Evolutionary conservation across 2,888 invertebrate species (phyloP).

Genomic region (Gerris lacustris): DNA sequence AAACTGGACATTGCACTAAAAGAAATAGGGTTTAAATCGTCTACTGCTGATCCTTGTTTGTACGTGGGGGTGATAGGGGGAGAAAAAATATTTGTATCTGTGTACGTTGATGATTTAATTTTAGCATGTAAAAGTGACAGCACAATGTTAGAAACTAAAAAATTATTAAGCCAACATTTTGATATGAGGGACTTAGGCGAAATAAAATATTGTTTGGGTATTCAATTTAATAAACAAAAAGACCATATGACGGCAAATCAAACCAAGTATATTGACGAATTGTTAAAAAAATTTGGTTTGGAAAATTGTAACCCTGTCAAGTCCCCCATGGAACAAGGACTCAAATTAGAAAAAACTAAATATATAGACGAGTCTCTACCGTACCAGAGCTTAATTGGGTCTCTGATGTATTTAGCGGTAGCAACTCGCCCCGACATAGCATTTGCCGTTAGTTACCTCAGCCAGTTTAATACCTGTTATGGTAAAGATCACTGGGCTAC

Average conservation of each 20-base stretch:
- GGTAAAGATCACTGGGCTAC: not conserved
- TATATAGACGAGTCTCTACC: not conserved
- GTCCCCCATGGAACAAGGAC: not conserved
- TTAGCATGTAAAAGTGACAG: not conserved
- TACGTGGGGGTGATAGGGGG: not conserved
- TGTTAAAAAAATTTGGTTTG: slow-evolving; percentile 1
- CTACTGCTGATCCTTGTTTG: not conserved
- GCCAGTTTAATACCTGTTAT: not conserved
- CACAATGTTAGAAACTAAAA: too few relatives aligned
- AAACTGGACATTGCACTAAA: slow-evolving; percentile 14
- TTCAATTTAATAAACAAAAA: not conserved
- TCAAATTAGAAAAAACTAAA: too few relatives aligned
- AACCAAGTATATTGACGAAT: not conserved
- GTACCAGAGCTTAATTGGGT: not conserved
- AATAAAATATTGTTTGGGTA: not conserved
- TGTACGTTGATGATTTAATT: slow-evolving; percentile 4
- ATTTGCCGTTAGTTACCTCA: not conserved
- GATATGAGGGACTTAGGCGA: too few relatives aligned
- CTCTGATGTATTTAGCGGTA: not conserved
- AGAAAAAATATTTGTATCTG: not conserved
- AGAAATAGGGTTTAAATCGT: not conserved
- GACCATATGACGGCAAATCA: not conserved
- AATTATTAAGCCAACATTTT: too few relatives aligned
- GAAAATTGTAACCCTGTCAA: not conserved
- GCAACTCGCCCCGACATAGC: not conserved